Percentiles rank a stretch among this genome's conserved stretches.
Evolutionary conservation across 2,888 invertebrate species (phyloP).

Genomic region (Autographa pulchrina): DNA sequence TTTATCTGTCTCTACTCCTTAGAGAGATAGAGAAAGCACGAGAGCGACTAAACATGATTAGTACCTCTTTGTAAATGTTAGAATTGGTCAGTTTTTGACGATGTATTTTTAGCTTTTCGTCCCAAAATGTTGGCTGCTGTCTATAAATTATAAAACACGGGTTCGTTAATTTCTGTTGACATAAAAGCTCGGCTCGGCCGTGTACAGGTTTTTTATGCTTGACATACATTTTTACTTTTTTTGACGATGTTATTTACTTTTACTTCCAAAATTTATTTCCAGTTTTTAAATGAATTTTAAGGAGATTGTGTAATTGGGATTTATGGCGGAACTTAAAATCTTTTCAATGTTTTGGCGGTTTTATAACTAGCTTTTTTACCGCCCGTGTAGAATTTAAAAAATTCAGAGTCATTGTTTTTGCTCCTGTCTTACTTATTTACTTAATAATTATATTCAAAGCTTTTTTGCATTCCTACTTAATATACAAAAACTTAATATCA

Average conservation of each 20-base stretch:
- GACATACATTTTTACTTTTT: conserved; percentile 36
- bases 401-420: no score
- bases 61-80: conserved; percentile 54
- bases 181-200: conserved; percentile 41
- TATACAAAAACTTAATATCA: no score
- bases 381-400: no score
- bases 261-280: conserved; percentile 30
- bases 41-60: not conserved
- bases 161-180: conserved; percentile 54
- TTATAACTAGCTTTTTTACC: not conserved
- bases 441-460: conserved; percentile 24
- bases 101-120: conserved; percentile 50
- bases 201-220: conserved; percentile 40
- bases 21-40: no score
- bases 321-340: not conserved
- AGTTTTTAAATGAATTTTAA: conserved; percentile 5
- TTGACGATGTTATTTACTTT: conserved; percentile 33
- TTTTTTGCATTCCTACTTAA: not conserved
- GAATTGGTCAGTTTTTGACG: conserved; percentile 47
- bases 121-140: conserved; percentile 49
- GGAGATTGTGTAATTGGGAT: not conserved
- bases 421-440: no score
- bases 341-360: not conserved
- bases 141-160: conserved; percentile 55
- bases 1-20: no score